A percentile compares a stretch with the other conserved stretches of the same genome.
phyloP scores from a whole-genome alignment of 1,140 invertebrate species.

The Leptopilina boulardi region DNA sequence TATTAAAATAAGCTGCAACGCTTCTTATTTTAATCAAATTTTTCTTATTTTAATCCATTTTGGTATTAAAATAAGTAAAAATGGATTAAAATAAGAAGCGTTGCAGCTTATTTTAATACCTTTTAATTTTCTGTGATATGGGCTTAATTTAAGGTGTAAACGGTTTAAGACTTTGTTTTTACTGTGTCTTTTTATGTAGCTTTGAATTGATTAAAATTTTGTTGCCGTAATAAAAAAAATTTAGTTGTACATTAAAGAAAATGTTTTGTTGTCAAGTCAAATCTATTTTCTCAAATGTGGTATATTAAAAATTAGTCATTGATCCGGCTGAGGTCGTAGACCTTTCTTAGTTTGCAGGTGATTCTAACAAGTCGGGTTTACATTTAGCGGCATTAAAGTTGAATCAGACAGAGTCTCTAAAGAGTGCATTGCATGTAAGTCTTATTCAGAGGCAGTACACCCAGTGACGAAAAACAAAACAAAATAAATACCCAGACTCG shows the following conservation, averaged over 20 bases:
- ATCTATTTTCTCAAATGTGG: too few relatives aligned
- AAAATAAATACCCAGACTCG: slow-evolving; percentile 6
- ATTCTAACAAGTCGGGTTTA: slow-evolving; percentile 17
- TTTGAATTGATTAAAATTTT: background rate
- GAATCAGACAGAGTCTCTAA: slow-evolving; percentile 25
- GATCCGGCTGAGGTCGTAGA: background rate
- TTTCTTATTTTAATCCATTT: too few relatives aligned
- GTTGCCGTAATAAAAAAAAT: background rate
- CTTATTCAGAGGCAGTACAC: slow-evolving; percentile 31
- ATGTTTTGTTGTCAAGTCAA: too few relatives aligned
- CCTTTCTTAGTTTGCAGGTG: slow-evolving; percentile 20
- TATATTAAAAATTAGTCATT: background rate
- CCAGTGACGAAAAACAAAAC: slow-evolving; percentile 4
- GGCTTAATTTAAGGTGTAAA: too few relatives aligned
- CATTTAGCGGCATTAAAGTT: slow-evolving; percentile 29
- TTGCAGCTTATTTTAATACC: too few relatives aligned
- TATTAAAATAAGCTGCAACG: too few relatives aligned
- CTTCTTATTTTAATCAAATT: too few relatives aligned
- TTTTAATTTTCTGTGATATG: too few relatives aligned
- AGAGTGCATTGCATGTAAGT: slow-evolving; percentile 32
- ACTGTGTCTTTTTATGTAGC: too few relatives aligned
- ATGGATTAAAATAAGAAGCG: too few relatives aligned
- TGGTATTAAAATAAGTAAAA: too few relatives aligned
- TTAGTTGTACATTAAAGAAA: background rate
- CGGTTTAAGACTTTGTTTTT: too few relatives aligned